Evolutionary conservation across 2,888 invertebrate species (phyloP).

Genomic region (Orthosia gothica): DNA sequence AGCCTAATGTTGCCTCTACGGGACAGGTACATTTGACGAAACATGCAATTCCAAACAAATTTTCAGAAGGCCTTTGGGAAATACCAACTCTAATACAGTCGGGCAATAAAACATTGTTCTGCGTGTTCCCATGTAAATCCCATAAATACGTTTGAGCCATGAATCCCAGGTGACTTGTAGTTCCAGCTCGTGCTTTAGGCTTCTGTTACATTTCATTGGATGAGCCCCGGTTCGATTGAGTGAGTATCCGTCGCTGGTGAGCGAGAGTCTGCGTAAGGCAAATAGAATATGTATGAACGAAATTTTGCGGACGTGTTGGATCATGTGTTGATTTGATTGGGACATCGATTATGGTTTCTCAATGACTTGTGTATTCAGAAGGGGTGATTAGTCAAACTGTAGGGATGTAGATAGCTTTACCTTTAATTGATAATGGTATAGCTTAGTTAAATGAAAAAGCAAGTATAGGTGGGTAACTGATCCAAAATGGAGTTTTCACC

Average conservation of each 20-base stretch:
- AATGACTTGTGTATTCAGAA: not conserved
- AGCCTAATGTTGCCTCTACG: constrained; percentile 3
- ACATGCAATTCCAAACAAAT: constrained; percentile 81
- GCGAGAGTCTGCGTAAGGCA: constrained; percentile 16
- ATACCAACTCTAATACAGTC: constrained; percentile 84
- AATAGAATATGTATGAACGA: constrained; percentile 43
- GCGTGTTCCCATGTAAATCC: constrained; percentile 86
- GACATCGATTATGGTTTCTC: not conserved
- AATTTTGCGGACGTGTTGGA: not conserved
- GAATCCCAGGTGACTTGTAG: constrained; percentile 79
- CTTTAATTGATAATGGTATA: not conserved
- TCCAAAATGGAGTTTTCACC: too few species aligned
- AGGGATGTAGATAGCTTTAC: too few species aligned
- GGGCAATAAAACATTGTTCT: constrained; percentile 86
- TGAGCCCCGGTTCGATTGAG: constrained; percentile 47
- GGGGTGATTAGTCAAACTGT: too few species aligned
- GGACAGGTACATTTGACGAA: constrained; percentile 70
- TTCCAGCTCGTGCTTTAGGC: constrained; percentile 67
- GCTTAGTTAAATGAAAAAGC: not conserved
- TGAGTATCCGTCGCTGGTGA: constrained; percentile 29
- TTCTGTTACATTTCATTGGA: constrained; percentile 55
- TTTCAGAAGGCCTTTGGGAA: constrained; percentile 83
- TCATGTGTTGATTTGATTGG: not conserved
- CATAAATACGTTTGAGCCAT: constrained; percentile 82
- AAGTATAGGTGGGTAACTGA: too few species aligned